phyloP scores from a whole-genome alignment of 53 echinoderm and acorn worm genomes.

The Luidia sarsii region DNA sequence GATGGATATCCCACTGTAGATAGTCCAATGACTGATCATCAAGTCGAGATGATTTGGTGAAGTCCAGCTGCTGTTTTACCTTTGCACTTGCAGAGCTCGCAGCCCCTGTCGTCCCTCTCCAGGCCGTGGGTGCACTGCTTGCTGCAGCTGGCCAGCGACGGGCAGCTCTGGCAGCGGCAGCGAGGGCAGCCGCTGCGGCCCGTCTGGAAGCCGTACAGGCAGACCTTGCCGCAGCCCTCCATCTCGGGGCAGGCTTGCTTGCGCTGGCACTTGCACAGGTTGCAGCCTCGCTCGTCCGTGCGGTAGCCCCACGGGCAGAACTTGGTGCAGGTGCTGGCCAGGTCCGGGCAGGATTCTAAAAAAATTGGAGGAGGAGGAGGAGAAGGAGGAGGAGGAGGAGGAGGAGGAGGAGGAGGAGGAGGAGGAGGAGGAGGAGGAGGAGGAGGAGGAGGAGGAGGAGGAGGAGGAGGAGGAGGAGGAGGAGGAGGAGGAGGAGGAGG shows the following conservation, averaged over 20 bases:
- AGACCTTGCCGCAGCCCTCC: conserved; percentile 80
- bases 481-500: neutral
- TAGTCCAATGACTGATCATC: too few species aligned
- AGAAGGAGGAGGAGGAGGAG: neutral
- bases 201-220: conserved; percentile 87
- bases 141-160: conserved; percentile 63
- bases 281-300: conserved; percentile 63
- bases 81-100: conserved; percentile 94
- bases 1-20: too few species aligned
- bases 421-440: neutral
- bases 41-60: too few species aligned
- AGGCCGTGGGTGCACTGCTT: conserved; percentile 89
- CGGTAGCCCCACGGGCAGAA: conserved; percentile 77
- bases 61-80: too few species aligned
- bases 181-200: conserved; percentile 73
- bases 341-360: conserved; percentile 54
- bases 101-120: conserved; percentile 89
- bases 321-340: conserved; percentile 43
- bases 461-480: neutral
- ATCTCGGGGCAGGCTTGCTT: conserved; percentile 75
- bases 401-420: neutral
- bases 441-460: neutral
- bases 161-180: conserved; percentile 85
- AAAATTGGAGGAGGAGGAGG: neutral
- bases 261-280: conserved; percentile 75